A percentile compares a stretch with the other conserved stretches of the same genome.
phyloP scores from a whole-genome alignment of 1,140 invertebrate genomes.

The Anoplophora glabripennis region DNA sequence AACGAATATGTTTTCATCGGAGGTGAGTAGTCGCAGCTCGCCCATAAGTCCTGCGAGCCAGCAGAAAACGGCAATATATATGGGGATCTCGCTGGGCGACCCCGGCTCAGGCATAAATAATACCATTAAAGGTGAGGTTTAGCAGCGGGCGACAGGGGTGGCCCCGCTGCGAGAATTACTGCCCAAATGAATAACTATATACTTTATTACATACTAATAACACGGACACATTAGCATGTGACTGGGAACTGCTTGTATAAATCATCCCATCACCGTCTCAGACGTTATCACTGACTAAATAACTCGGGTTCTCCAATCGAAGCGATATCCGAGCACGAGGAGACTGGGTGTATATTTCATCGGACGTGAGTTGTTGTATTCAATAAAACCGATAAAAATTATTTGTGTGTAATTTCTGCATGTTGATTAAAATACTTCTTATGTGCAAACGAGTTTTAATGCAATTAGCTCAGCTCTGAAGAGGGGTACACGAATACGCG shows the following conservation, averaged over 20 bases:
- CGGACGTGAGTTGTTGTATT: too few species aligned
- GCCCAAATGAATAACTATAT: constrained; percentile 51
- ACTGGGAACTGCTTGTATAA: constrained; percentile 37
- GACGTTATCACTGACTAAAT: constrained; percentile 27
- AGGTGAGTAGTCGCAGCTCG: constrained; percentile 20
- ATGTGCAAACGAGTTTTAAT: too few species aligned
- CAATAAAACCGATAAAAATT: too few species aligned
- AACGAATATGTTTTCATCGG: constrained; percentile 32
- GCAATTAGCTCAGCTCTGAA: too few species aligned
- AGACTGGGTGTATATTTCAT: too few species aligned
- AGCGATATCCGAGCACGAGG: too few species aligned
- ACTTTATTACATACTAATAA: constrained; percentile 53
- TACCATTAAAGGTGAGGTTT: constrained; percentile 51
- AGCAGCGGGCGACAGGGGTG: constrained; percentile 43
- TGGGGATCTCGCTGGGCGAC: constrained; percentile 26
- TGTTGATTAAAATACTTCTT: too few species aligned
- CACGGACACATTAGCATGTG: constrained; percentile 47
- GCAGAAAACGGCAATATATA: constrained; percentile 25
- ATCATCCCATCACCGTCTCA: constrained; percentile 37
- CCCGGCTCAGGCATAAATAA: constrained; percentile 45
- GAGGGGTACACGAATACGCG: too few species aligned
- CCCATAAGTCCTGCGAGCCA: constrained; percentile 19
- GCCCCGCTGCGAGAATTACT: constrained; percentile 48
- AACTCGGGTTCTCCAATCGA: constrained; percentile 11
- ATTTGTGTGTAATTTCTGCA: too few species aligned